Evolutionary conservation across 2,113 vertebrate species (phyloP), one percentile per base, ranked within the genome.

Genomic region (Sceloporus tristichus): DNA sequence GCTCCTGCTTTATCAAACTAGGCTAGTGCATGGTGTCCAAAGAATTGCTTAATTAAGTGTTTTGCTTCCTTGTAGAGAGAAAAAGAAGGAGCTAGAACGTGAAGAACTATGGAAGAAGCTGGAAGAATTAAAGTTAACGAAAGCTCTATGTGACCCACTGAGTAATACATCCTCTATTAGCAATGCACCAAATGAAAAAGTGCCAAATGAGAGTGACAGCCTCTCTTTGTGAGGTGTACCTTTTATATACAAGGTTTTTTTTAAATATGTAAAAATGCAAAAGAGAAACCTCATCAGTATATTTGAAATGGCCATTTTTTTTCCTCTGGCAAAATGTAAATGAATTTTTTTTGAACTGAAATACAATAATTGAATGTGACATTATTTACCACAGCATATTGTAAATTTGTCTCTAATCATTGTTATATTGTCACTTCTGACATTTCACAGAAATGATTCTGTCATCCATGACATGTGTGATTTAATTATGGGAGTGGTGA

Each of bases 81-180:
- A 98, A 95, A 99, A 98, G 95, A 99, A 98, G 85, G 98, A 99
- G 96, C 96, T 99, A 95, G 99, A 99, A 95, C 97, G 99, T 53
- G 98, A 99, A 91, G 98, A 99, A 96, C 88, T 99, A 89, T 99
- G 99, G 99, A 97, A 97, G 95, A 98, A 97, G 91, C 91, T 99
- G 77, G 99, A 99, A 29, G 97, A 99, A 92, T 86, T 99, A 87
- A 96, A 95, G 93, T 95, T 99, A 25, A 97, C 97, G 89, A 97
- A 97, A 91, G 90, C 91, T 0, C 90, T 97, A 89, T 90, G 95
- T 68, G 97, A 97, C 59, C 96, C 96, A 80, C 98, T 98, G 92
- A 98, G 97, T 96, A 98, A 97, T 95, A 96, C 97, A 93, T 97
- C 97, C 88, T 95, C 90, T 0, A 94, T 97, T 92, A 95, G 96